Conservation (phyloP, 2,888 invertebrate species). For the Periphyllus acericola region DNA sequence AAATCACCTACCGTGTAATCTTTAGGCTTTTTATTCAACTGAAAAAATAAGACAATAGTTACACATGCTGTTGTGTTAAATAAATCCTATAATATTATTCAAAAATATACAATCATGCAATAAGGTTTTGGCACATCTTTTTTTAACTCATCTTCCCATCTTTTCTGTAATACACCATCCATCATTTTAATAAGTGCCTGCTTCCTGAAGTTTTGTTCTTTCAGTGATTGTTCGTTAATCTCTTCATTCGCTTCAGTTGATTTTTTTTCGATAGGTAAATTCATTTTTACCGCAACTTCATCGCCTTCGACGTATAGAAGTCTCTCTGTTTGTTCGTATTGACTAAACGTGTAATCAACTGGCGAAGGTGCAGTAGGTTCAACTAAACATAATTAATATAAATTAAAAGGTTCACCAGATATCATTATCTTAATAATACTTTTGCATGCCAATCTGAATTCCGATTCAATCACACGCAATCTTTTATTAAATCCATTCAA, state of each 20-base stretch:
- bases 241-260: conserved; percentile 71
- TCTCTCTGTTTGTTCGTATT: conserved; percentile 74
- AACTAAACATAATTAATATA: conserved; percentile 23
- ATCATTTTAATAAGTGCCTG: conserved; percentile 82
- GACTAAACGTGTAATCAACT: conserved; percentile 73
- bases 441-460: conserved; percentile 63
- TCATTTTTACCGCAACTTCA: conserved; percentile 67
- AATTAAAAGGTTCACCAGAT: too few relatives aligned
- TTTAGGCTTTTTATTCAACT: conserved; percentile 13
- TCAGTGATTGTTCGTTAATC: conserved; percentile 67
- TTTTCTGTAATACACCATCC: conserved; percentile 88
- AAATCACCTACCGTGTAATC: conserved; percentile 28
- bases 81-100: not conserved
- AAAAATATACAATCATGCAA: conserved; percentile 72
- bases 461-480: conserved; percentile 74
- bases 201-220: conserved; percentile 81
- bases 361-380: conserved; percentile 63
- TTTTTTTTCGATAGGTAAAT: conserved; percentile 70
- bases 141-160: conserved; percentile 90
- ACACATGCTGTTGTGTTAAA: not conserved
- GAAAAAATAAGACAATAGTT: not conserved
- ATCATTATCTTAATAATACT: conserved; percentile 39
- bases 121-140: conserved; percentile 82
- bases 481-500: conserved; percentile 76
- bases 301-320: conserved; percentile 74